Percentiles rank a stretch among this genome's conserved stretches.
Evolutionary conservation across 2,888 invertebrate species (phyloP).

Genomic region (Drosophila fungiperda): DNA sequence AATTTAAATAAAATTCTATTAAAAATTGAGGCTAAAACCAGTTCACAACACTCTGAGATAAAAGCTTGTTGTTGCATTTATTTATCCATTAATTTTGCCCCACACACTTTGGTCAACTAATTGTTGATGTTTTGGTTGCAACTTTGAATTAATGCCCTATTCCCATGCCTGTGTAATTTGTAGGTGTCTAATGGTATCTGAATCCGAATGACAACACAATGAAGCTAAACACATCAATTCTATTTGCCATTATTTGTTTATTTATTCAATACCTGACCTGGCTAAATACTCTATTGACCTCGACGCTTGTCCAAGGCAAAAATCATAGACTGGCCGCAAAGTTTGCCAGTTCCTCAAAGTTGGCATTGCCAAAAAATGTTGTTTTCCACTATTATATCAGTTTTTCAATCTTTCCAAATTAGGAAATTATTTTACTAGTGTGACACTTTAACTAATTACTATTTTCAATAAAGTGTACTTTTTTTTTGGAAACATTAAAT

Average conservation of each 20-base stretch:
- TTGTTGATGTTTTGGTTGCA: background rate
- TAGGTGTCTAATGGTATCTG: background rate
- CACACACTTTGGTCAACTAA: background rate
- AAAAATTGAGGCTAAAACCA: background rate
- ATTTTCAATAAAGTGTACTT: background rate
- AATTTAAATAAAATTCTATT: background rate
- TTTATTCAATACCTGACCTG: conserved; percentile 27
- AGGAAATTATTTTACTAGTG: background rate
- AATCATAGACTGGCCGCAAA: background rate
- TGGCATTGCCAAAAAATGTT: background rate
- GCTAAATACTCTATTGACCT: conserved; percentile 27
- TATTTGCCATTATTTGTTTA: conserved; percentile 9
- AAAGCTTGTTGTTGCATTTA: background rate
- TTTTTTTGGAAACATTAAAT: background rate
- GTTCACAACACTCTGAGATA: background rate
- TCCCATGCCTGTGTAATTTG: background rate
- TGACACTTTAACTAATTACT: background rate
- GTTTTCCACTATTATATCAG: background rate
- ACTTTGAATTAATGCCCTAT: background rate
- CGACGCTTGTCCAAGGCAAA: conserved; percentile 13
- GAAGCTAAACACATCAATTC: background rate
- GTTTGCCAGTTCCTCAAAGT: conserved; percentile 6
- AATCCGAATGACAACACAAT: background rate
- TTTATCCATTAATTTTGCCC: background rate
- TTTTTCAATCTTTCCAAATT: background rate